Percentiles rank a stretch among this genome's conserved stretches.
Conservation (phyloP, 2,113 vertebrate species). For the Machaerirhynchus nigripectus region DNA sequence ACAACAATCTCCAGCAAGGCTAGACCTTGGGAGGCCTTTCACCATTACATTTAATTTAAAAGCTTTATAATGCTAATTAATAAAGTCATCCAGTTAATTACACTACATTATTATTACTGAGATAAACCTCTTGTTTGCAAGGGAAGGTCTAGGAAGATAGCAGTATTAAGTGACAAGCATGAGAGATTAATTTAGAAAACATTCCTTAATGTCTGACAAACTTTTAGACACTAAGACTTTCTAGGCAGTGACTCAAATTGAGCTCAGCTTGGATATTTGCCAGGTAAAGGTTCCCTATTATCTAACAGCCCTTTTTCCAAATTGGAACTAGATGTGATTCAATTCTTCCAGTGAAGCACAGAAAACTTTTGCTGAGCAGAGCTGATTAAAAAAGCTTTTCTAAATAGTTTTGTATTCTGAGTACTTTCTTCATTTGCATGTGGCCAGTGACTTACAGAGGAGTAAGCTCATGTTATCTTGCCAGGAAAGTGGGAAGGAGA, state of each 20-base stretch:
- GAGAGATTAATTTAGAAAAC: conserved; percentile 13
- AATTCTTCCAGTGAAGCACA: neutral
- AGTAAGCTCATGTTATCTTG: neutral
- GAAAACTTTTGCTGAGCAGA: neutral
- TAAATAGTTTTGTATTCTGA: neutral
- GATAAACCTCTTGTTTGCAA: conserved; percentile 49
- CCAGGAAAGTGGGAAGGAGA: neutral
- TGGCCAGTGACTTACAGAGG: neutral
- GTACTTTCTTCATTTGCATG: neutral
- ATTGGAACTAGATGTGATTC: neutral
- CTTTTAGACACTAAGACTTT: neutral
- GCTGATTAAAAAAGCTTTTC: neutral
- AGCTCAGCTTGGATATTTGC: neutral
- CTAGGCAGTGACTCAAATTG: neutral
- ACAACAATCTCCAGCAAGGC: neutral
- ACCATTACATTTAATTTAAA: conserved; percentile 4
- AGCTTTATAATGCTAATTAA: conserved; percentile 36
- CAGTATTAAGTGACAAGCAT: conserved; percentile 7
- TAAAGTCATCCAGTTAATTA: conserved; percentile 43
- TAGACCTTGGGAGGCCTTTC: neutral
- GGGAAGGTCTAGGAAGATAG: conserved; percentile 19
- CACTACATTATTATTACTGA: neutral
- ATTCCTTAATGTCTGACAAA: conserved; percentile 4
- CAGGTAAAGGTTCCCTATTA: neutral
- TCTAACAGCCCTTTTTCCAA: neutral